Percentiles rank a stretch among this genome's conserved stretches.
These are phyloP conservation scores for Diploscapter pachys DNA, from an alignment of 1,140 invertebrate species.

Conservation along the genomic window DNA sequence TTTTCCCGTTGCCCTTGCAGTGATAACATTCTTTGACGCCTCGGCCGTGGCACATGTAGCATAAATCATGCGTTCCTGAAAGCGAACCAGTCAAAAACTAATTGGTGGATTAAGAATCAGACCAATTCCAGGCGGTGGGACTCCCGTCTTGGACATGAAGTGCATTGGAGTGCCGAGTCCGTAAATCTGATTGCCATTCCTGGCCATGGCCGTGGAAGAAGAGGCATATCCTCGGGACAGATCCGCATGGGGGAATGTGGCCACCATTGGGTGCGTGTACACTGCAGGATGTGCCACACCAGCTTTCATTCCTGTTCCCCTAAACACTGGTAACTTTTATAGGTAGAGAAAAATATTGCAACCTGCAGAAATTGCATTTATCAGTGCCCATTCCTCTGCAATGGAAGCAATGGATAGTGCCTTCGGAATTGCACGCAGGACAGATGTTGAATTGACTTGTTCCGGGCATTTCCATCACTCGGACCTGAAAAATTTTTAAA, in stretches of 20 bases:
- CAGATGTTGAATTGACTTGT: constrained; percentile 44
- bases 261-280: constrained; percentile 58
- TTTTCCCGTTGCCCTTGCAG: constrained; percentile 59
- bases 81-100: background rate
- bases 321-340: constrained; percentile 27
- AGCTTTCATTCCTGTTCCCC: constrained; percentile 58
- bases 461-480: constrained; percentile 55
- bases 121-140: constrained; percentile 57
- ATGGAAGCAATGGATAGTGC: constrained; percentile 56
- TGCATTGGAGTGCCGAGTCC: constrained; percentile 57
- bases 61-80: constrained; percentile 50
- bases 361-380: constrained; percentile 57
- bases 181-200: constrained; percentile 38
- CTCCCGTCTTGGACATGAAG: constrained; percentile 58
- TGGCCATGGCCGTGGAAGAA: constrained; percentile 47
- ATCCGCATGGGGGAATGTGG: constrained; percentile 55
- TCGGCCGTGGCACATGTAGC: constrained; percentile 54
- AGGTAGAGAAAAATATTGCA: background rate
- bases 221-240: constrained; percentile 51
- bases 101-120: constrained; percentile 8
- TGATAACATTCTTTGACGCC: constrained; percentile 56
- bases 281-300: constrained; percentile 59
- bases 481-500: constrained; percentile 45
- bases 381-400: constrained; percentile 55
- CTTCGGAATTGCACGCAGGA: constrained; percentile 49